Percentiles rank a stretch among this genome's conserved stretches.
phyloP scores from a whole-genome alignment of 2,888 invertebrate species.

The Drosophila colorata region DNA sequence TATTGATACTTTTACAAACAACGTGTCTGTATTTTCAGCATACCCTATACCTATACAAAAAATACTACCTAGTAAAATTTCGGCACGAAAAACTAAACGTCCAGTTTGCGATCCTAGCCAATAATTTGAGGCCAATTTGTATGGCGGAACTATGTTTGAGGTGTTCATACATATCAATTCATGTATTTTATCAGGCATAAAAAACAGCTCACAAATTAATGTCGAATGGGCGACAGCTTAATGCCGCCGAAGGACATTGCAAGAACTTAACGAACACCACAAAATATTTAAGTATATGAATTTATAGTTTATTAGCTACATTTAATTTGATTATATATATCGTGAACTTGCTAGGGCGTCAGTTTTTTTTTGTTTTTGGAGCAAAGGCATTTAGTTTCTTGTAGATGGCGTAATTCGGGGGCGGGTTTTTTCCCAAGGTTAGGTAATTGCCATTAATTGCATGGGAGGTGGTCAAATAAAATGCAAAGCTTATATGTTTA shows the following conservation, averaged over 20 bases:
- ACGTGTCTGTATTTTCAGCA: background rate
- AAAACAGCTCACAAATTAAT: constrained; percentile 36
- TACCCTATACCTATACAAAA: background rate
- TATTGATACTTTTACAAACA: too few species aligned
- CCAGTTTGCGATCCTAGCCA: constrained; percentile 32
- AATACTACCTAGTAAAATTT: background rate
- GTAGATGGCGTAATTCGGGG: constrained; percentile 23
- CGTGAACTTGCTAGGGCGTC: background rate
- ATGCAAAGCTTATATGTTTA: constrained; percentile 8
- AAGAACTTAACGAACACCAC: constrained; percentile 12
- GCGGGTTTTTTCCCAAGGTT: constrained; percentile 2
- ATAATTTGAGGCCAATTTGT: constrained; percentile 33
- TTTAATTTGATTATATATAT: constrained; percentile 18
- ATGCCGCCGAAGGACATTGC: constrained; percentile 51
- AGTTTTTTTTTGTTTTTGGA: too few species aligned
- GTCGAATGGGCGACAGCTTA: constrained; percentile 48
- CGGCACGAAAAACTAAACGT: constrained; percentile 13
- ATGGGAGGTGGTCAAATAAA: constrained; percentile 9
- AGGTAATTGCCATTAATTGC: constrained; percentile 9
- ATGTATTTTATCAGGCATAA: constrained; percentile 23
- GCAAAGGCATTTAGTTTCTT: constrained; percentile 8
- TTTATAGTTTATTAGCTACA: constrained; percentile 55
- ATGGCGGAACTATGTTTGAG: constrained; percentile 35
- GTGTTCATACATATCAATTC: constrained; percentile 40
- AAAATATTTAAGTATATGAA: constrained; percentile 41